Conservation (phyloP, 2,797 vertebrate species). For the Novumbra hubbsi region DNA sequence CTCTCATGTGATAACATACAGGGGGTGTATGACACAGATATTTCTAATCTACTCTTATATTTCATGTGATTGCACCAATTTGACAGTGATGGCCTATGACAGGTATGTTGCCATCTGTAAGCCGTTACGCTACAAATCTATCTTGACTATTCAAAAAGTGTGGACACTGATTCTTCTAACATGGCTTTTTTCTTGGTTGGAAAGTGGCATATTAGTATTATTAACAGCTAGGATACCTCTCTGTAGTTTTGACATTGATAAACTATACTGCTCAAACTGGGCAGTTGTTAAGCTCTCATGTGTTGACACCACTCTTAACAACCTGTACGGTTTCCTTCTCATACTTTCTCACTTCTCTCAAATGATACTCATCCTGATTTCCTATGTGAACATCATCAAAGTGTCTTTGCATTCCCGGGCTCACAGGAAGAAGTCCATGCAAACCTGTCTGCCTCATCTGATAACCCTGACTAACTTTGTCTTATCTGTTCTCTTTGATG, state of each 20-base stretch:
- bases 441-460: slow-evolving; percentile 71
- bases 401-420: slow-evolving; percentile 40
- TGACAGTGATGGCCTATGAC: slow-evolving; percentile 63
- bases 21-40: slow-evolving; percentile 57
- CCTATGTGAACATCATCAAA: slow-evolving; percentile 56
- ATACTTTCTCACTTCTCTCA: slow-evolving; percentile 40
- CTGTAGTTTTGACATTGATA: slow-evolving; percentile 48
- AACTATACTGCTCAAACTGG: slow-evolving; percentile 69
- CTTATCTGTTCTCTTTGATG: slow-evolving; percentile 46
- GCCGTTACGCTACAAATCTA: slow-evolving; percentile 56
- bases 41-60: slow-evolving; percentile 44
- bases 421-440: slow-evolving; percentile 54
- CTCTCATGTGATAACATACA: slow-evolving; percentile 44
- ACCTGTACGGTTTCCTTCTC: slow-evolving; percentile 51
- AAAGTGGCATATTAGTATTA: neutral
- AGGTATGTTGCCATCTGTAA: slow-evolving; percentile 53
- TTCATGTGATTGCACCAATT: slow-evolving; percentile 54
- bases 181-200: slow-evolving; percentile 53
- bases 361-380: slow-evolving; percentile 50
- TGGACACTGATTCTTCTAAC: slow-evolving; percentile 50
- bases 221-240: slow-evolving; percentile 44
- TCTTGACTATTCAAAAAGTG: slow-evolving; percentile 53
- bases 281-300: slow-evolving; percentile 68
- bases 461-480: slow-evolving; percentile 52
- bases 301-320: slow-evolving; percentile 46